Percentiles rank a stretch among this genome's conserved stretches.
Conservation (phyloP, 2,113 vertebrate species). For the Sorex araneus region DNA sequence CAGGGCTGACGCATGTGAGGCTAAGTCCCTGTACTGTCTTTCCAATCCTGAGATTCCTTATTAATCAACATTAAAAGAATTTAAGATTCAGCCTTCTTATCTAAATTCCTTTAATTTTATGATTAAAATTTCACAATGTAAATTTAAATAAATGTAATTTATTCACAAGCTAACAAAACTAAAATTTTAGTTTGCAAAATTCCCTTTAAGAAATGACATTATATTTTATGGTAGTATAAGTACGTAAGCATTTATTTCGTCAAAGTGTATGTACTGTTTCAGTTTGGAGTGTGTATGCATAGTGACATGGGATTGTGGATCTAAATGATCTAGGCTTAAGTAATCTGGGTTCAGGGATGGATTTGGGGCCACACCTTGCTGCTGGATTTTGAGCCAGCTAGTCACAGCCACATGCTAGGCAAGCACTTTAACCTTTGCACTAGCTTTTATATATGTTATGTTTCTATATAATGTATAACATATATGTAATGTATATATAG, state of each 20-base stretch:
- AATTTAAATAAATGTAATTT: too few relatives aligned
- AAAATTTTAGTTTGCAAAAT: conserved; percentile 62
- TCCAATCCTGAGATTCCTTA: neutral
- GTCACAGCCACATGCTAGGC: too few relatives aligned
- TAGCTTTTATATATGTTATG: conserved; percentile 16
- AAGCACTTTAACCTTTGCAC: too few relatives aligned
- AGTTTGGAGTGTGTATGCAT: neutral
- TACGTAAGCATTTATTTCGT: conserved; percentile 46
- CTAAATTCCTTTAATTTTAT: conserved; percentile 14
- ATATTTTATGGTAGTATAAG: conserved; percentile 13
- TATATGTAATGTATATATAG: too few relatives aligned
- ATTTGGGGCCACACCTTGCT: too few relatives aligned
- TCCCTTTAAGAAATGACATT: conserved; percentile 22
- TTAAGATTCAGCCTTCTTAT: conserved; percentile 4
- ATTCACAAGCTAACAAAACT: neutral
- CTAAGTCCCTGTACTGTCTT: too few relatives aligned
- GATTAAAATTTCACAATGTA: conserved; percentile 40
- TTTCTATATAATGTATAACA: too few relatives aligned
- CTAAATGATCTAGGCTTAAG: neutral
- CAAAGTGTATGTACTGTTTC: neutral
- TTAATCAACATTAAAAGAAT: neutral
- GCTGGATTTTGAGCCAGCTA: too few relatives aligned
- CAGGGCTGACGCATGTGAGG: too few relatives aligned
- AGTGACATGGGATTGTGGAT: neutral
- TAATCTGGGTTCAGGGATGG: neutral